These are phyloP conservation scores for Cryptocephalus moraei DNA, from an alignment of 2,888 invertebrate genomes.

Conservation along the genomic window DNA sequence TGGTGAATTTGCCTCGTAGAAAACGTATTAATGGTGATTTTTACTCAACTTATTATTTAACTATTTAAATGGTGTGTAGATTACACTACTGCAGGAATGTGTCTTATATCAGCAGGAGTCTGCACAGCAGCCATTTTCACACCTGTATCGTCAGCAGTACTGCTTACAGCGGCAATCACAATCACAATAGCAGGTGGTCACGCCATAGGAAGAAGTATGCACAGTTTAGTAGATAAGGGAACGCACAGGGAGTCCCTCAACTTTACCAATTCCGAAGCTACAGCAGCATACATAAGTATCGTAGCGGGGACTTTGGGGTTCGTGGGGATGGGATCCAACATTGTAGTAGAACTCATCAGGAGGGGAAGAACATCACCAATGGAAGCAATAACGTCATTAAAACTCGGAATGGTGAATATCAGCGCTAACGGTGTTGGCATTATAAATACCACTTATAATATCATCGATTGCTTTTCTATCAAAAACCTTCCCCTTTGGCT, in stretches of 20 bases:
- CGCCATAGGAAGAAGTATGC: too few species aligned
- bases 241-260: slow-evolving; percentile 17
- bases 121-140: too few species aligned
- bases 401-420: slow-evolving; percentile 23
- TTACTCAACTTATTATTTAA: too few species aligned
- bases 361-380: slow-evolving; percentile 29
- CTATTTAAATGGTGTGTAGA: too few species aligned
- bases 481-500: slow-evolving; percentile 35
- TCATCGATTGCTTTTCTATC: slow-evolving; percentile 22
- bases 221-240: too few species aligned
- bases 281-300: slow-evolving; percentile 51
- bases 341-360: slow-evolving; percentile 39
- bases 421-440: slow-evolving; percentile 25
- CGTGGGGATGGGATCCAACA: slow-evolving; percentile 44
- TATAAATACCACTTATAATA: slow-evolving; percentile 25
- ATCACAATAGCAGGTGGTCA: too few species aligned
- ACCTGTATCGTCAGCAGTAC: too few species aligned
- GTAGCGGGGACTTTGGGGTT: slow-evolving; percentile 47
- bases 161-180: too few species aligned
- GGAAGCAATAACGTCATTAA: slow-evolving; percentile 19
- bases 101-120: too few species aligned
- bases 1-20: too few species aligned
- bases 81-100: too few species aligned
- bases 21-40: too few species aligned
- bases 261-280: slow-evolving; percentile 44